Base-by-base conservation (phyloP, 2,113 vertebrate species). In the Erythrocercus mccallii region DNA sequence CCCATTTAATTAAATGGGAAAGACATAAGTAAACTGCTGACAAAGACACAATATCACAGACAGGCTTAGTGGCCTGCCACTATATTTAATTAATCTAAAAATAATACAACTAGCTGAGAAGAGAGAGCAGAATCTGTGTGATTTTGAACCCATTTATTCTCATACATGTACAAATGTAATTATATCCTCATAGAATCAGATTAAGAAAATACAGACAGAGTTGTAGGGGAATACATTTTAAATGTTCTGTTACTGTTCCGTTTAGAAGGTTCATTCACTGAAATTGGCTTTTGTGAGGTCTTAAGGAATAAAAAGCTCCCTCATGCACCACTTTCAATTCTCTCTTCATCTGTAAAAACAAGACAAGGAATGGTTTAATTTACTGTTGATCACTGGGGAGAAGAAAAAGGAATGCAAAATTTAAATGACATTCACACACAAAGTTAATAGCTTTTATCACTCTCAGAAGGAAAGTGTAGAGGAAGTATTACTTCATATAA, bases 301-400 rank as follows among this genome's bases (percentile, higher is more conserved):
- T 97, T 94, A 86, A 94, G 69, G 18, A 95, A 86, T 77, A 78
- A 91, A 95, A 57, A 79, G 27, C n/a, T 97, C 89, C 73, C 96
- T 90, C 57, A 83, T 90, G 94, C 23, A 90, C 83, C 38, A 62
- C 78, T 97, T 95, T 78, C 91, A 97, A 94, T 89, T 94, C 91
- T 94, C 77, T 54, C 58, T 93, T 97, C 94, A 87, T 94, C 73
- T 94, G 86, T 92, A 77, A 96, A 96, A 97, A 94, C 77, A 97
- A 97, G 83, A 48, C 2, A 12, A 93, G 60, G 86, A 93, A n/a
- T 70, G 80, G 51, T 73, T 97, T 96, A 96, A 97, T 97, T 97
- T 94, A 94, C 89, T 94, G 96, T 94, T 89, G 68, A 94, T 97
- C 94, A 90, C 80, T 92, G 61, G 58, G 83, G 93, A 53, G 37